Conservation (phyloP, 2,797 vertebrate genomes). For the Huso huso region DNA sequence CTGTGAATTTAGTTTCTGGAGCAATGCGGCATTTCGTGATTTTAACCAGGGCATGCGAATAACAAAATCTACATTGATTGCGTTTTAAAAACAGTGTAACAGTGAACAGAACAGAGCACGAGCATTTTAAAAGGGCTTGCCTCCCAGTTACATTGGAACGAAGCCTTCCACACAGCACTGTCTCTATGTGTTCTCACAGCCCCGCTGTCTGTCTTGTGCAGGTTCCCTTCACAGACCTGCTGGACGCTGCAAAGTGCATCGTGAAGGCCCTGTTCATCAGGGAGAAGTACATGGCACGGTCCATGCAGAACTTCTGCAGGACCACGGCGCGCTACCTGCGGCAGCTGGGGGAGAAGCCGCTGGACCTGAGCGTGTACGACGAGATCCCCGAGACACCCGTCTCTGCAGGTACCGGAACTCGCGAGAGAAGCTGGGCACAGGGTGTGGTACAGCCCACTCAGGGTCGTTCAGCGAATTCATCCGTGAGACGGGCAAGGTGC, state of each 20-base stretch:
- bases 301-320: slow-evolving; percentile 80
- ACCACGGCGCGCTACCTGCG: slow-evolving; percentile 75
- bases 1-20: no score
- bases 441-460: rapidly evolving
- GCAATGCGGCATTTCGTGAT: no score
- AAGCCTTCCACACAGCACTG: no score
- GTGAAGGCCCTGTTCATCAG: slow-evolving; percentile 85
- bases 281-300: slow-evolving; percentile 84
- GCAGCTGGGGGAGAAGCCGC: slow-evolving; percentile 70
- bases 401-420: slow-evolving; percentile 58
- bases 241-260: slow-evolving; percentile 89
- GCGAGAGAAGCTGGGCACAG: background rate
- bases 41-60: no score
- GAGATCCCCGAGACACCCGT: slow-evolving; percentile 75
- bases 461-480: background rate
- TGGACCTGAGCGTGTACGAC: slow-evolving; percentile 62
- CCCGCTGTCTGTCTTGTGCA: slow-evolving; percentile 27
- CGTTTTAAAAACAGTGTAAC: no score
- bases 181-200: no score
- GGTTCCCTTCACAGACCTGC: slow-evolving; percentile 90
- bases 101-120: no score
- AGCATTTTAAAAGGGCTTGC: no score
- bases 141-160: no score
- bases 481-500: background rate
- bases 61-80: no score